Evolutionary conservation across 2,797 vertebrate genomes (phyloP), one percentile per base, ranked within the genome.

Genomic region (Clarias pachynema): DNA sequence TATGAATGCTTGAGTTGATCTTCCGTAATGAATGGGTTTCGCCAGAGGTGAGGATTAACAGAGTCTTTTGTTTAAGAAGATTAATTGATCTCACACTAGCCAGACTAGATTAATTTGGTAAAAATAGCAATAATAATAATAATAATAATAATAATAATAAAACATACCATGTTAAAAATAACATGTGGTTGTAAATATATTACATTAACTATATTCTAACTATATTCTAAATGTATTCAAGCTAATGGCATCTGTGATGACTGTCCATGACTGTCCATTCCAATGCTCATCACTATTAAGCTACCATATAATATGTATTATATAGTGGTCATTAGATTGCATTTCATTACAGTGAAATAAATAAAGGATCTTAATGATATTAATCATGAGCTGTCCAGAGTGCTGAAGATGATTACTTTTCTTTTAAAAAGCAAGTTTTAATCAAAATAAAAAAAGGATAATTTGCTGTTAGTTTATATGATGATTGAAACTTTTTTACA

Each of bases 341-440:
- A 18, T 63, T 40, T 59, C 60, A 78, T 63, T 63, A 79, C 40
- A 37, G 14, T 14, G 3, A 26, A 26, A 26, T 63, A 26, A 60
- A 63, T 79, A 37, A 37, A 24, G 20, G 18, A 60, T 59, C 77
- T 83, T 85, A 63, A 60, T 44, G 40, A 79, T 66, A 16, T 59
- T 60, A 40, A 87, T 86, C 62, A 80, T 88, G 90, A 86, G 86
- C 91, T 91, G 90, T 91, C 90, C 90, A 91, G 86, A 88, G 91
- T 92, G 88, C 90, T 91, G 89, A 91, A 91, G 62, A 86, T 49
- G 40, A 80, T 56, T 31, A 29, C 31, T 40, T 73, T 86, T 72
- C 37, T 84, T 40, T 72, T 31, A 26, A 73, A 31, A 62, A 14
- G 84, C 4, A 59, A 16, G 1, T 49, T 84, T 49, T 1, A 29